A percentile compares a stretch with the other conserved stretches of the same genome.
Evolutionary conservation across 2,888 invertebrate species (phyloP).

Genomic region (Coleophora flavipennella): DNA sequence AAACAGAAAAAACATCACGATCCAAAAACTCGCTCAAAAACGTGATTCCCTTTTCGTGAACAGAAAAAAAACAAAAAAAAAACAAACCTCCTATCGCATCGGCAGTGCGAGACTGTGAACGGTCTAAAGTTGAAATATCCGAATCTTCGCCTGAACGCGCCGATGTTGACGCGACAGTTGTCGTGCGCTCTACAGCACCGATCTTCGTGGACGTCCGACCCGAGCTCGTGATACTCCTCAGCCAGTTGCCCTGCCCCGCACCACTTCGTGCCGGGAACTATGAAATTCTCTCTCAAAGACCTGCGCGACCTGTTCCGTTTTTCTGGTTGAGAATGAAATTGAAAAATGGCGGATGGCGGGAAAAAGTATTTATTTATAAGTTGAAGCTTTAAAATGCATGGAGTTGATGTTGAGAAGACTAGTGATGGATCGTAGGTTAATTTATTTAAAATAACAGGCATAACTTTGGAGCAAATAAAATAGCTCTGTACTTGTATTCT

Average conservation of each 20-base stretch:
- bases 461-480: neutral
- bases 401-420: no score
- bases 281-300: slow-evolving; percentile 68
- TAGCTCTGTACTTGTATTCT: no score
- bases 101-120: slow-evolving; percentile 82
- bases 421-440: no score
- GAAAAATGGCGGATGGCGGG: neutral
- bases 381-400: neutral
- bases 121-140: slow-evolving; percentile 79
- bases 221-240: slow-evolving; percentile 75
- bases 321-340: slow-evolving; percentile 11
- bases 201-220: slow-evolving; percentile 67
- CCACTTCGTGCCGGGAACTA: slow-evolving; percentile 81
- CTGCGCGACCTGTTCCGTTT: slow-evolving; percentile 47
- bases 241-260: slow-evolving; percentile 78
- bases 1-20: no score
- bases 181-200: slow-evolving; percentile 83
- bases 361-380: neutral
- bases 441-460: no score
- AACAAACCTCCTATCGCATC: slow-evolving; percentile 83
- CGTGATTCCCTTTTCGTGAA: slow-evolving; percentile 6
- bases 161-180: slow-evolving; percentile 76
- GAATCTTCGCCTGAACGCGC: slow-evolving; percentile 73
- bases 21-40: slow-evolving; percentile 3
- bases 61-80: slow-evolving; percentile 28